Conservation (phyloP, 2,888 invertebrate species). For the Thymelicus sylvestris region DNA sequence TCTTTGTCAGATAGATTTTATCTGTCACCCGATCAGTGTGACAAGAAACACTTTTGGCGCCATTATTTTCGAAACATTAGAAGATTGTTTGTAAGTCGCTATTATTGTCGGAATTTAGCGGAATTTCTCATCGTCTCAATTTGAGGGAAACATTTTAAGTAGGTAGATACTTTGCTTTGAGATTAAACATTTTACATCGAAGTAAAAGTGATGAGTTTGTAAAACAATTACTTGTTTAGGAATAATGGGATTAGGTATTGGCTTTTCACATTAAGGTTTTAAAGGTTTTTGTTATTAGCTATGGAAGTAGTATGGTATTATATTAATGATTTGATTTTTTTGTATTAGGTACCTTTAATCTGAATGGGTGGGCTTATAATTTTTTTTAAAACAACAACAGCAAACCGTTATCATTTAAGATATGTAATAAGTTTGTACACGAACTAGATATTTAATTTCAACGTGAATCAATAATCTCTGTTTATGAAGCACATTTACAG, state of each 20-base stretch:
- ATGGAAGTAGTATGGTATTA: no score
- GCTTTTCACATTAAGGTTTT: not conserved
- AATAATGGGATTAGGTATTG: not conserved
- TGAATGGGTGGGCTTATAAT: no score
- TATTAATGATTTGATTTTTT: no score
- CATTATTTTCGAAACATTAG: conserved; percentile 64
- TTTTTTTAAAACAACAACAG: no score
- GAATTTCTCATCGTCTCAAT: conserved; percentile 37
- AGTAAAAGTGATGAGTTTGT: conserved; percentile 40
- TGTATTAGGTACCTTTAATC: no score
- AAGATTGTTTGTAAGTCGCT: conserved; percentile 51
- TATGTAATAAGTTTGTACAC: no score
- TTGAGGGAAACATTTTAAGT: conserved; percentile 40
- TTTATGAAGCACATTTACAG: no score
- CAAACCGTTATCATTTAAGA: no score
- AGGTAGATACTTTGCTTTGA: conserved; percentile 20
- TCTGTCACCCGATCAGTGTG: conserved; percentile 58
- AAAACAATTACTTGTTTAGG: conserved; percentile 7
- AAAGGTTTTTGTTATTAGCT: not conserved
- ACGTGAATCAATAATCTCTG: no score
- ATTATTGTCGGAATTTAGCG: conserved; percentile 41
- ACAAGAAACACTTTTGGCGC: conserved; percentile 63
- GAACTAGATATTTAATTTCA: no score
- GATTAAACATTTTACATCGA: conserved; percentile 34
- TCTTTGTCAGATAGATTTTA: conserved; percentile 34